Conservation (phyloP, 2,888 invertebrate species). For the Catocala fraxini region DNA sequence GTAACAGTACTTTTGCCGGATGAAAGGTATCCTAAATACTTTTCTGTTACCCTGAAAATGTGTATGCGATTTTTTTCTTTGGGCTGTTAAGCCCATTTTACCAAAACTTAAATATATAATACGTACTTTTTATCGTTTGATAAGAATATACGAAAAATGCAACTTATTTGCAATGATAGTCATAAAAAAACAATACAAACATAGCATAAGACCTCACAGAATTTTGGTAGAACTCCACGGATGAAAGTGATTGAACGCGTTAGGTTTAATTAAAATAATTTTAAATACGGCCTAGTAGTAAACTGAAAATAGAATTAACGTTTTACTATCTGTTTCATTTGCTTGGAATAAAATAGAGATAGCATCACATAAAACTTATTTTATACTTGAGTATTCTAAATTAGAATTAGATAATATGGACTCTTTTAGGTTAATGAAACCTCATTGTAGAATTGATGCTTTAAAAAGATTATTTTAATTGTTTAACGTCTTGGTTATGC, state of each 20-base stretch:
- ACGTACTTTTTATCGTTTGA: no score
- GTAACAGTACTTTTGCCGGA: no score
- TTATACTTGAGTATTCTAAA: neutral
- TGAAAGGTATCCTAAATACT: no score
- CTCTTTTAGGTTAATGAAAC: slow-evolving; percentile 1
- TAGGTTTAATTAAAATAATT: slow-evolving; percentile 8
- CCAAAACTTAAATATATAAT: neutral
- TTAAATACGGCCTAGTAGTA: slow-evolving; percentile 2
- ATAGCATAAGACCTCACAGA: no score
- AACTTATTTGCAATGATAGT: neutral
- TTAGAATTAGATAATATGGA: neutral
- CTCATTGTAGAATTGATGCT: neutral
- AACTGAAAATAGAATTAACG: slow-evolving; percentile 3
- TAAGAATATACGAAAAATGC: neutral
- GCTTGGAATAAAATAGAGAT: slow-evolving; percentile 6
- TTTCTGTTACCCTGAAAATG: no score
- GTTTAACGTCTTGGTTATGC: no score
- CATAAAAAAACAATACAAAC: neutral
- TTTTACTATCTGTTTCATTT: slow-evolving; percentile 5
- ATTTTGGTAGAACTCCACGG: neutral
- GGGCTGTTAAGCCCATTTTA: no score
- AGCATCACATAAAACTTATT: neutral
- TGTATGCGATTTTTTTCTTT: no score
- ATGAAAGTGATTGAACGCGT: slow-evolving; percentile 7
- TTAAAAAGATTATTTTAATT: neutral